Evolutionary conservation across 2,113 vertebrate species (phyloP), one percentile per base, ranked within the genome.

Genomic region (Vombatus ursinus): DNA sequence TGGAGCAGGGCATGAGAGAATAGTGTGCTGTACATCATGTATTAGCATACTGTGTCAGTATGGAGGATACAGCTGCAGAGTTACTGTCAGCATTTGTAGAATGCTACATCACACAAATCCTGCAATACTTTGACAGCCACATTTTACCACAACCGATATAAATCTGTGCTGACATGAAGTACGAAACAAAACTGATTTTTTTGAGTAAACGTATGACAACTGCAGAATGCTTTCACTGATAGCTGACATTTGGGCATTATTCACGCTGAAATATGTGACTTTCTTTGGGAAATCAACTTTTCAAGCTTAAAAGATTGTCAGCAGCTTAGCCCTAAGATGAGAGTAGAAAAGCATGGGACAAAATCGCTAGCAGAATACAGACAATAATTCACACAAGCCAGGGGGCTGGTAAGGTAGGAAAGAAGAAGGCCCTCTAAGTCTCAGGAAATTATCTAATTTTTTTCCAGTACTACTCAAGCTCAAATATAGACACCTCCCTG

Each of bases 161-260:
- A 96, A 96, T 93, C 90, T 94, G 94, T 93, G 52, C 6, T 94
- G 97, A 96, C 97, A 95, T 49, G 52, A 94, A 53, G 23, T 37
- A n/a, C 96, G 95, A 95, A 96, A 91, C 84, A 95, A 96, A 96
- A 90, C 84, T 25, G 94, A 68, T 77, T 50, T 89, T 53, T 93
- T 0, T 1, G 19, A 94, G 52, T 12, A 95, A 96, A 90, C 92
- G 96, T 24, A 50, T 94, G 95, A 96, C 95, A 97, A 90, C 93
- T 90, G 92, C 95, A 57, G 47, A 93, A 89, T 44, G 61, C 0
- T 54, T 91, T 94, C 44, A 28, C 90, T 95, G 24, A 4, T 91
- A 91, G 84, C 19, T 91, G 61, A 84, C 92, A 92, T 1, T 10
- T n/a, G 37, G 84, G 12, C 61, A 96, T 92, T 96, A 96, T 92